Evolutionary conservation across 2,888 invertebrate species (phyloP).

Genomic region (Folsomia candida): DNA sequence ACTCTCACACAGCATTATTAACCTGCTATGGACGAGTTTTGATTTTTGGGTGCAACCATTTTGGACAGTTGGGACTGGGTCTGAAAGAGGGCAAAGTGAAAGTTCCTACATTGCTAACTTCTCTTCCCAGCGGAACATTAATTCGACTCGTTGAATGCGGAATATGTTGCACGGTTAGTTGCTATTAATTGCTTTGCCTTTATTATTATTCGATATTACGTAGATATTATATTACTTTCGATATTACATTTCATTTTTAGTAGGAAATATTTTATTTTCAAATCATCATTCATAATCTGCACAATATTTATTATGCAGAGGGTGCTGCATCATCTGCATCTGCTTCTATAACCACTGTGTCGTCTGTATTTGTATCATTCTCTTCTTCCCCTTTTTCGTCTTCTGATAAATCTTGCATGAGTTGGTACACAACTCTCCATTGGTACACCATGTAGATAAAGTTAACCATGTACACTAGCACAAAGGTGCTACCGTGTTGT

Average conservation of each 20-base stretch:
- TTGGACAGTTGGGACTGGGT: constrained; percentile 82
- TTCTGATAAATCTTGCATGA: constrained; percentile 31
- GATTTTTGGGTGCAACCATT: constrained; percentile 84
- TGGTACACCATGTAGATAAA: constrained; percentile 43
- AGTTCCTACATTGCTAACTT: constrained; percentile 38
- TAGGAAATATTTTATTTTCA: background rate
- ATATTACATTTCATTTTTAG: too few relatives aligned
- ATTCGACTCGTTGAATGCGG: constrained; percentile 46
- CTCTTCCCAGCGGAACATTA: constrained; percentile 38
- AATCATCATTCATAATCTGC: background rate
- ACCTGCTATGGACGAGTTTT: constrained; percentile 72
- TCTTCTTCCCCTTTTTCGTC: constrained; percentile 27
- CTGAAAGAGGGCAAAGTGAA: constrained; percentile 56
- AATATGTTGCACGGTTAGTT: constrained; percentile 46
- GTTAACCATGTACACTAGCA: constrained; percentile 38
- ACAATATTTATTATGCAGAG: too few relatives aligned
- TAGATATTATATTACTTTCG: background rate
- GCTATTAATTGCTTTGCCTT: background rate
- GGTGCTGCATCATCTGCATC: constrained; percentile 1
- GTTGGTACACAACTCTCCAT: constrained; percentile 34
- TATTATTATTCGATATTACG: background rate
- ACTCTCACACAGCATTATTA: constrained; percentile 84
- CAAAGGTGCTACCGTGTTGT: constrained; percentile 38
- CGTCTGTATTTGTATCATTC: constrained; percentile 43
- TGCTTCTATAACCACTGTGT: constrained; percentile 37